These are phyloP conservation scores for Troides aeacus DNA, from an alignment of 2,888 invertebrate genomes.

Conservation along the genomic window DNA sequence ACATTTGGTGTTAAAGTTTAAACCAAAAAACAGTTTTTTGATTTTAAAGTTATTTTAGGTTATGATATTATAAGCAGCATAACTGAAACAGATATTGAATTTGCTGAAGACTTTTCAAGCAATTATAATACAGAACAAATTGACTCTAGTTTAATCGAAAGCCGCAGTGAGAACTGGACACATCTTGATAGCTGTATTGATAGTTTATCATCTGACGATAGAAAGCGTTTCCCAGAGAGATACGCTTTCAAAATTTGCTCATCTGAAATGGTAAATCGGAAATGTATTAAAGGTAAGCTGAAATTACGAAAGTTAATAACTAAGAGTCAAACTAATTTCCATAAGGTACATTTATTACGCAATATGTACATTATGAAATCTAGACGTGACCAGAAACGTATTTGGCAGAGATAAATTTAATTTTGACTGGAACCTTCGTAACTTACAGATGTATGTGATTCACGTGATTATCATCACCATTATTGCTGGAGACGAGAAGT, in stretches of 20 bases:
- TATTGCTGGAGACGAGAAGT: constrained; percentile 39
- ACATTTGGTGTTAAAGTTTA: background rate
- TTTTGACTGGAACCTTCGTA: background rate
- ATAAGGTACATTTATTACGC: background rate
- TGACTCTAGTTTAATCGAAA: constrained; percentile 40
- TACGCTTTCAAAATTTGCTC: constrained; percentile 7
- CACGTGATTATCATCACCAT: constrained; percentile 38
- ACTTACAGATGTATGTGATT: constrained; percentile 33
- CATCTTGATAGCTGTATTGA: constrained; percentile 14
- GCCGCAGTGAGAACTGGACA: constrained; percentile 36
- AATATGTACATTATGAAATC: background rate
- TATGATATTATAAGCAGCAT: constrained; percentile 33
- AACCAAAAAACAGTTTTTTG: background rate
- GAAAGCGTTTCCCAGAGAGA: background rate
- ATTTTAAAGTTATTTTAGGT: background rate
- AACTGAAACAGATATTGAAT: constrained; percentile 39
- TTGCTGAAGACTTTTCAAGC: constrained; percentile 42
- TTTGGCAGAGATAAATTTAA: no score
- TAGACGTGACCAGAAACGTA: background rate
- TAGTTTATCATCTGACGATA: constrained; percentile 19
- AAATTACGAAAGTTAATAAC: background rate
- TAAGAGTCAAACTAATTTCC: background rate
- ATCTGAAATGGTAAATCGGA: constrained; percentile 1
- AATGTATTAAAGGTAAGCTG: constrained; percentile 17
- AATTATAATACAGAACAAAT: constrained; percentile 41